These are phyloP conservation scores for Pelagia noctiluca DNA, from an alignment of 30 jellyfish, hydroid and myxozoan genomes.

Conservation along the genomic window DNA sequence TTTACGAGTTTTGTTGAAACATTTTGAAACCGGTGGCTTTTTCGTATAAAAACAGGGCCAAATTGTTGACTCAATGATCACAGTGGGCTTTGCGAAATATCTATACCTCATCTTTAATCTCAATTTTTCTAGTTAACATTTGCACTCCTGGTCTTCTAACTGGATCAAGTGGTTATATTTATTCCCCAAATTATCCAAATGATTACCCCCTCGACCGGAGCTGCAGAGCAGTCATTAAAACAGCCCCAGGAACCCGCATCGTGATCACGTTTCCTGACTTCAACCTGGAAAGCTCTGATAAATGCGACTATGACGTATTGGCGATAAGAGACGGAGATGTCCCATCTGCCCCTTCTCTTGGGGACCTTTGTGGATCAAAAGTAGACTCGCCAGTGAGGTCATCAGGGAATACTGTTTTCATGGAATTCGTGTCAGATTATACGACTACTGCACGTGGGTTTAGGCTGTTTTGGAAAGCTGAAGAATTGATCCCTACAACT, in stretches of 20 bases:
- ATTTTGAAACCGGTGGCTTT: too few relatives aligned
- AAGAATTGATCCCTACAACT: too few relatives aligned
- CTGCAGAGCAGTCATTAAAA: constrained; percentile 50
- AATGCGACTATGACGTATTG: constrained; percentile 22
- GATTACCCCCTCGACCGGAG: constrained; percentile 58
- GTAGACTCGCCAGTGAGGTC: not conserved
- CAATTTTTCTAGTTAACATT: constrained; percentile 8
- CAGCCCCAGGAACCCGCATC: constrained; percentile 35
- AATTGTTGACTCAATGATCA: too few relatives aligned
- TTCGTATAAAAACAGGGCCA: too few relatives aligned
- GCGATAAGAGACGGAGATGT: constrained; percentile 82
- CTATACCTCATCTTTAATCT: too few relatives aligned
- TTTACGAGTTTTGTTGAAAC: too few relatives aligned
- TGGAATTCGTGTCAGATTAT: constrained; percentile 25
- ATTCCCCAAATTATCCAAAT: constrained; percentile 70
- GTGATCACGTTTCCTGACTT: constrained; percentile 21
- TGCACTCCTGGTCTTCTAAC: constrained; percentile 4
- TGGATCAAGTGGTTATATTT: constrained; percentile 53
- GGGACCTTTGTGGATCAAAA: constrained; percentile 71
- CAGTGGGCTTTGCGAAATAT: too few relatives aligned
- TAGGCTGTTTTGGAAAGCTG: constrained; percentile 23
- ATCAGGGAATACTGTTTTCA: constrained; percentile 15
- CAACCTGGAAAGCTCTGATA: constrained; percentile 10
- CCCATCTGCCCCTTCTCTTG: constrained; percentile 61
- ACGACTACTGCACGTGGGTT: constrained; percentile 41